Conservation (phyloP, 2,797 vertebrate genomes). For the Anabas testudineus region DNA sequence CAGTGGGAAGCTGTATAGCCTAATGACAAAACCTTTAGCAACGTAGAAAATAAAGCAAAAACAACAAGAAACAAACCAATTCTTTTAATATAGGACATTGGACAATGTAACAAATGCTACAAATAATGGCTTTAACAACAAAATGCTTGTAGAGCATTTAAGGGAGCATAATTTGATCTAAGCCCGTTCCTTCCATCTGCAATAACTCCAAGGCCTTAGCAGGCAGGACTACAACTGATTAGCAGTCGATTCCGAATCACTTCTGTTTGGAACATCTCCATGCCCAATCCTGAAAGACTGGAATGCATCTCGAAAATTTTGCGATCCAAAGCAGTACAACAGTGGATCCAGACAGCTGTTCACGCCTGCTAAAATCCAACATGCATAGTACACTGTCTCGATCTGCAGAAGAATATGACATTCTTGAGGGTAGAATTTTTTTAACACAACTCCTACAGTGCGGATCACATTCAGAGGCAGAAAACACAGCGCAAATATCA, state of each 20-base stretch:
- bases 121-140: no score
- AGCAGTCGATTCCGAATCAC: constrained; percentile 60
- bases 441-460: constrained; percentile 60
- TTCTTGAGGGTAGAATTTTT: constrained; percentile 45
- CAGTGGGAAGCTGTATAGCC: no score
- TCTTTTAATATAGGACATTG: no score
- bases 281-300: constrained; percentile 53
- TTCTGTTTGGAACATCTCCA: constrained; percentile 35
- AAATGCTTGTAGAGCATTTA: no score
- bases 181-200: not conserved
- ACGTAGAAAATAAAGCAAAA: no score
- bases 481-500: constrained; percentile 82
- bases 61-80: no score
- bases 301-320: constrained; percentile 67
- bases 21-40: no score
- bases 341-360: constrained; percentile 83
- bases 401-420: constrained; percentile 54
- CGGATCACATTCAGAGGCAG: constrained; percentile 78
- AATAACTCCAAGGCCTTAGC: not conserved
- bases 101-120: no score
- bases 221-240: constrained; percentile 21
- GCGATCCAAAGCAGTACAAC: constrained; percentile 76
- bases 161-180: not conserved
- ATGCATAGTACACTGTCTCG: constrained; percentile 71
- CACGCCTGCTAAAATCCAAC: constrained; percentile 72